Conservation (phyloP, 2,113 vertebrate species). For the Triplophysa dalaica region DNA sequence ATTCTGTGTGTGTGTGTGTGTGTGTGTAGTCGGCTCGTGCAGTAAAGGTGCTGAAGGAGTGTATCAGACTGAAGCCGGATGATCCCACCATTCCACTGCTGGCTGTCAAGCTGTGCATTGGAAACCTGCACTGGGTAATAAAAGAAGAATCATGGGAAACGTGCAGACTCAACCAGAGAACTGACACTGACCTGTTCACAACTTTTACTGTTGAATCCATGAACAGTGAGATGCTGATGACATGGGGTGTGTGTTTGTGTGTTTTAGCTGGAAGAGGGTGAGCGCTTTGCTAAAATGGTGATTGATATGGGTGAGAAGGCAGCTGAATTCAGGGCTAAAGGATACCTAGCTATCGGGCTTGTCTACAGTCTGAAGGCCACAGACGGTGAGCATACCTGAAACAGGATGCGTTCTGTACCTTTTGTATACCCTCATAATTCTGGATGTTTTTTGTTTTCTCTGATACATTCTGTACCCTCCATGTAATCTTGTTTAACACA, state of each 20-base stretch:
- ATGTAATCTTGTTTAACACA: neutral
- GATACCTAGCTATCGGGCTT: slow-evolving; percentile 90
- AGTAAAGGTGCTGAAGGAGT: slow-evolving; percentile 95
- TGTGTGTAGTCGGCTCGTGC: slow-evolving; percentile 85
- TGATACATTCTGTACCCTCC: neutral
- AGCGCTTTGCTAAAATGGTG: slow-evolving; percentile 90
- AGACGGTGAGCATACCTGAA: slow-evolving; percentile 80
- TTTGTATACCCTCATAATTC: neutral
- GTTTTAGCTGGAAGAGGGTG: slow-evolving; percentile 90
- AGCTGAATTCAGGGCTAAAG: slow-evolving; percentile 95
- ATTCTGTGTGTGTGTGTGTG: neutral
- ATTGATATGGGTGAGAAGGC: slow-evolving; percentile 93
- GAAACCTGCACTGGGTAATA: slow-evolving; percentile 94
- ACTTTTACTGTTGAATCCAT: neutral
- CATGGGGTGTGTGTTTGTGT: slow-evolving; percentile 42
- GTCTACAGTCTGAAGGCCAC: slow-evolving; percentile 96
- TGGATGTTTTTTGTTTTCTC: neutral
- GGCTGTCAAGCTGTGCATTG: slow-evolving; percentile 95
- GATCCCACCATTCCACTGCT: slow-evolving; percentile 95
- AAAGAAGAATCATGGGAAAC: slow-evolving; percentile 50
- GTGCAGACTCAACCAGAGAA: neutral
- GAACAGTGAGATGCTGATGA: slow-evolving; percentile 16
- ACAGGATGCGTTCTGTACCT: neutral
- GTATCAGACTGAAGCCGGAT: slow-evolving; percentile 92
- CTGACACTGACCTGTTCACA: slow-evolving; percentile 27